A percentile compares a stretch with the other conserved stretches of the same genome.
These are phyloP conservation scores for Bembecia ichneumoniformis DNA, from an alignment of 2,888 invertebrate species.

Conservation along the genomic window DNA sequence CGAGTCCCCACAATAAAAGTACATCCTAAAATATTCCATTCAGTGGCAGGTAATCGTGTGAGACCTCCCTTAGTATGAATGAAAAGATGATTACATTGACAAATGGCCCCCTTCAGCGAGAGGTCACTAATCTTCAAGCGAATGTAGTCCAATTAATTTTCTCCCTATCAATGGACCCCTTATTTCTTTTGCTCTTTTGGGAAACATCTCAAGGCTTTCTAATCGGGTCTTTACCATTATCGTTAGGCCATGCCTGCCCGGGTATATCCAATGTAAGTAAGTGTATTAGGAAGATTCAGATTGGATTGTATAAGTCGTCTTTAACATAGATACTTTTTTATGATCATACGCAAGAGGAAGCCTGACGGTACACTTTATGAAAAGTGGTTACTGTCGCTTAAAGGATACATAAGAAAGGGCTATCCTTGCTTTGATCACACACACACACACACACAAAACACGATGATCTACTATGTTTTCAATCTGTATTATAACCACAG, in stretches of 20 bases:
- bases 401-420: too few species aligned
- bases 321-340: too few species aligned
- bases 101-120: slow-evolving; percentile 37
- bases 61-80: slow-evolving; percentile 13
- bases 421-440: too few species aligned
- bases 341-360: too few species aligned
- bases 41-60: not conserved
- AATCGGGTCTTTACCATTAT: not conserved
- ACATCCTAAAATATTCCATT: not conserved
- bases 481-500: too few species aligned
- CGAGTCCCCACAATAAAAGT: not conserved
- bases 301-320: too few species aligned
- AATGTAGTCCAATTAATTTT: slow-evolving; percentile 49
- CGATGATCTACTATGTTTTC: too few species aligned
- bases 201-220: slow-evolving; percentile 1
- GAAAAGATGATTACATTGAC: slow-evolving; percentile 58
- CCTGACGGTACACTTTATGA: too few species aligned
- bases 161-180: slow-evolving; percentile 24
- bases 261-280: too few species aligned
- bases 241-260: not conserved
- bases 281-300: too few species aligned
- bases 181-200: slow-evolving; percentile 20
- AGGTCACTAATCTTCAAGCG: slow-evolving; percentile 44
- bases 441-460: too few species aligned
- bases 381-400: too few species aligned